Conservation (phyloP, 2,888 invertebrate species). For the Seira musarum region DNA sequence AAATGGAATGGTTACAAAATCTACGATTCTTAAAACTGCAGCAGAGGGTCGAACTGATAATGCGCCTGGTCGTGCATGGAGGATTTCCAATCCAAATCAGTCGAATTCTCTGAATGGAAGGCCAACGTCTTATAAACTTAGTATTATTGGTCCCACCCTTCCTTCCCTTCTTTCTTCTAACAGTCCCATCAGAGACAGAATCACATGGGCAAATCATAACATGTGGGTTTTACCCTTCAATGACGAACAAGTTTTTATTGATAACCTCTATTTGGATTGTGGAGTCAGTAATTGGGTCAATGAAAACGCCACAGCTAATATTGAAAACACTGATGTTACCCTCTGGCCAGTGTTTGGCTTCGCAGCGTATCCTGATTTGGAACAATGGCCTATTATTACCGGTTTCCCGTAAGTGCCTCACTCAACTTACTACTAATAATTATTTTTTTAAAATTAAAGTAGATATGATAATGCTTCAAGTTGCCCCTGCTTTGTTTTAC, state of each 20-base stretch:
- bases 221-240: constrained; percentile 48
- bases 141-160: background rate
- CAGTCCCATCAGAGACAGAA: constrained; percentile 22
- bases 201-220: constrained; percentile 39
- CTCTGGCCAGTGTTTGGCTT: constrained; percentile 35
- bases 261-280: constrained; percentile 28
- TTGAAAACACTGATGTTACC: constrained; percentile 40
- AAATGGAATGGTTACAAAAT: constrained; percentile 26
- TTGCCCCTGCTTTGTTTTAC: background rate
- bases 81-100: constrained; percentile 23
- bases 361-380: constrained; percentile 14
- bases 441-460: constrained; percentile 8
- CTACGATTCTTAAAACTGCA: constrained; percentile 26
- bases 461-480: background rate
- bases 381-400: constrained; percentile 39
- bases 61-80: constrained; percentile 19
- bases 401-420: constrained; percentile 1
- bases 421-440: background rate
- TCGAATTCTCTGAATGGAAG: constrained; percentile 15
- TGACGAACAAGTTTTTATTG: constrained; percentile 42
- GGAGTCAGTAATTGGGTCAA: constrained; percentile 41
- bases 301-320: constrained; percentile 23
- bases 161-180: constrained; percentile 22
- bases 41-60: constrained; percentile 28
- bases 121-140: constrained; percentile 30